phyloP scores from a whole-genome alignment of 2,888 invertebrate species.

The Idaea dimidiata region DNA sequence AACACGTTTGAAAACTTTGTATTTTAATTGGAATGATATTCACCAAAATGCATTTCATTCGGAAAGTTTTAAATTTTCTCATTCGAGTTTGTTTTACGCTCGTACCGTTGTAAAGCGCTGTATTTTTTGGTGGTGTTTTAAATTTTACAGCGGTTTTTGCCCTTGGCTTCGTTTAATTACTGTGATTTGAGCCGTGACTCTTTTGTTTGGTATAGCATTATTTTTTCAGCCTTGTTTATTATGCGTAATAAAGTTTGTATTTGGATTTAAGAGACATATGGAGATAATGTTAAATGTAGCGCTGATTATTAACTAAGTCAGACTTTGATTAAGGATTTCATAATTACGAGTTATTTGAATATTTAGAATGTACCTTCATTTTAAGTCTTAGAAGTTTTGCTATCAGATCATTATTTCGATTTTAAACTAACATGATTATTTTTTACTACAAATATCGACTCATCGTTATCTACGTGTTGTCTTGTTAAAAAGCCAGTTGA shows the following conservation, averaged over 20 bases:
- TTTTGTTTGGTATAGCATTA: background rate
- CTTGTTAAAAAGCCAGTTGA: no score
- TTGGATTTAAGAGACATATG: background rate
- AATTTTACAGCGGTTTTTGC: conserved; percentile 1
- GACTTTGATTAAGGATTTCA: no score
- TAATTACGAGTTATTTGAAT: no score
- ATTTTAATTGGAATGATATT: conserved; percentile 26
- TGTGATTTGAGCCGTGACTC: conserved; percentile 1
- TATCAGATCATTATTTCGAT: no score
- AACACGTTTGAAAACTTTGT: conserved; percentile 14
- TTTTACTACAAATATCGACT: no score
- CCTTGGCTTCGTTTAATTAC: conserved; percentile 1
- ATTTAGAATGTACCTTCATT: no score
- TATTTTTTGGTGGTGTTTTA: background rate
- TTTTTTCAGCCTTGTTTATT: background rate
- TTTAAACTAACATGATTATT: no score
- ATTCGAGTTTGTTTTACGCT: background rate
- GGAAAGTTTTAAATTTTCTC: background rate
- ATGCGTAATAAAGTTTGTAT: background rate
- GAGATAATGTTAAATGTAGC: background rate
- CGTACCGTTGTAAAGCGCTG: background rate
- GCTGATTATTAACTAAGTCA: no score
- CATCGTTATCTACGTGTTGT: no score
- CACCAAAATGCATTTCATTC: conserved; percentile 20
- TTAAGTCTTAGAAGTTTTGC: no score